phyloP scores from a whole-genome alignment of 1,140 invertebrate genomes.

The Diabrotica virgifera region DNA sequence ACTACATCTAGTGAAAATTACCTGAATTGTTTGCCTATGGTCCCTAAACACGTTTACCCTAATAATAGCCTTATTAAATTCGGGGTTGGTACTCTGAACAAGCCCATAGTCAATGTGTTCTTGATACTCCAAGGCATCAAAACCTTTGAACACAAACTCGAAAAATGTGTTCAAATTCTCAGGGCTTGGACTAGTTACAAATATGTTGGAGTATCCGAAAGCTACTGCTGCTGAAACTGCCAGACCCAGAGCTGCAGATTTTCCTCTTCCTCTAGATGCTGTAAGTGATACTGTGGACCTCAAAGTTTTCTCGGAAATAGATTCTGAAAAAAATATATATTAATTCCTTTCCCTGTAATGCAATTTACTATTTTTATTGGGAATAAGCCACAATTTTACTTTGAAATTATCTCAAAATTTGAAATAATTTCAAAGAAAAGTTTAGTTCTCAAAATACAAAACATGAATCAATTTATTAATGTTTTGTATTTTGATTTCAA shows the following conservation, averaged over 20 bases:
- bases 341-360: too few relatives aligned
- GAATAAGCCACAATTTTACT: too few relatives aligned
- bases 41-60: slow-evolving; percentile 88
- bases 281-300: slow-evolving; percentile 92
- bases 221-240: slow-evolving; percentile 83
- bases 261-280: slow-evolving; percentile 94
- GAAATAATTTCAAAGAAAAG: too few relatives aligned
- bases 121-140: slow-evolving; percentile 93
- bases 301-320: slow-evolving; percentile 89
- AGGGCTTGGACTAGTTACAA: slow-evolving; percentile 95
- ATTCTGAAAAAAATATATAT: slow-evolving; percentile 60
- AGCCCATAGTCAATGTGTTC: slow-evolving; percentile 96
- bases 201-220: slow-evolving; percentile 95
- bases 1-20: slow-evolving; percentile 41
- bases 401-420: too few relatives aligned
- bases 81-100: slow-evolving; percentile 92
- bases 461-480: too few relatives aligned
- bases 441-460: too few relatives aligned
- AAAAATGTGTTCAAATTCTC: slow-evolving; percentile 98
- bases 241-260: slow-evolving; percentile 96
- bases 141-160: slow-evolving; percentile 96
- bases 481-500: too few relatives aligned
- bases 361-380: too few relatives aligned
- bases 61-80: slow-evolving; percentile 95
- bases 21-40: slow-evolving; percentile 96